Base-by-base conservation (phyloP, 2,797 vertebrate species). In the Lepilemur ruficaudatus region DNA sequence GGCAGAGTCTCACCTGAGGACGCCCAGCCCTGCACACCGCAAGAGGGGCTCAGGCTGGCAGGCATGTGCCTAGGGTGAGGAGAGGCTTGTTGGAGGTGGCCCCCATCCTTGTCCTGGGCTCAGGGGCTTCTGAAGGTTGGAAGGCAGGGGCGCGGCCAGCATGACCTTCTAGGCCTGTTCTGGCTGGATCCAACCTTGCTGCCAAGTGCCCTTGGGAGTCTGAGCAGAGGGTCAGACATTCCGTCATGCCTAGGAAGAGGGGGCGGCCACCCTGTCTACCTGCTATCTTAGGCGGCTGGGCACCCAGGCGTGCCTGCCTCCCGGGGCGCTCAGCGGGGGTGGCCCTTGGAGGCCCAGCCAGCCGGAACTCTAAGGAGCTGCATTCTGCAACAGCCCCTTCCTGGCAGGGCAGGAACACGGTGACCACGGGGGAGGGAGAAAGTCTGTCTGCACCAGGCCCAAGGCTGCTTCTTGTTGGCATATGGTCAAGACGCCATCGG, bases 211-310 rank as follows among this genome's bases (percentile, higher is more conserved):
- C 7, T 15, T 1, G 23, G 89, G 63, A 69, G 57, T 78, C 55
- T 72, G 61, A 32, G 52, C 75, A 38, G 75, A 91, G 83, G 91
- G 76, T 50, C 89, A 98, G 96, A 98, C 96, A 73, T 96, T 95
- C 93, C 55, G 15, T 97, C 97, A 97, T 78, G 89, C 93, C n/a
- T 17, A 43, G 72, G n/a, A 38, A 28, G 88, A 17, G 46, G 43
- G 72, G 85, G 79, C 23, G 8, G 87, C 48, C 0, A 10, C 50
- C 52, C 52, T 20, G 61, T 43, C 22, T 89, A 50, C 86, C 92
- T 94, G 87, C 38, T 73, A 2, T 70, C 84, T 92, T 5, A 0
- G 93, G 86, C 30, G 82, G 63, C 38, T 18, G 86, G 91, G 91
- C 83, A 94, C 84, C 63, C 93, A 96, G 75, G 94, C 80, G 0